Evolutionary conservation across 2,888 invertebrate species (phyloP).

Genomic region (Lamellibrachia satsuma): DNA sequence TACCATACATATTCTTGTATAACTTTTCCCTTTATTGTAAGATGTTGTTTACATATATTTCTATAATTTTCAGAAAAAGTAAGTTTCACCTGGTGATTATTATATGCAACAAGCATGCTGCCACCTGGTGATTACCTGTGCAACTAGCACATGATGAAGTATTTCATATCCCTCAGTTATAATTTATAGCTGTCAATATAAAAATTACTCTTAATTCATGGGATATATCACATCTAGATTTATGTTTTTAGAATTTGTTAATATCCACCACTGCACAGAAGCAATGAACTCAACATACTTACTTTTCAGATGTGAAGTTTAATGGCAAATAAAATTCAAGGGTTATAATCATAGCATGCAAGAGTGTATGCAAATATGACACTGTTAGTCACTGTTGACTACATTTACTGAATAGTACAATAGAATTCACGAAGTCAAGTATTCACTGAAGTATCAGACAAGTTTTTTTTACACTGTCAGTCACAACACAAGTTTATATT

Average conservation of each 20-base stretch:
- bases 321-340: neutral
- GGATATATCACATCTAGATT: neutral
- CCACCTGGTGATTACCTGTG: neutral
- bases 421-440: neutral
- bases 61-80: neutral
- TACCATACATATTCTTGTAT: neutral
- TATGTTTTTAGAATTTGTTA: neutral
- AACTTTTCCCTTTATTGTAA: neutral
- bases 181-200: neutral
- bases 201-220: neutral
- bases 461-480: neutral
- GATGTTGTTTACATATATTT: neutral
- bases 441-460: neutral
- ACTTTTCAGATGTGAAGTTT: neutral
- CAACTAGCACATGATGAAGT: neutral
- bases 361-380: neutral
- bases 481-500: neutral
- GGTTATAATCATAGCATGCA: neutral
- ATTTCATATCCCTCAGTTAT: neutral
- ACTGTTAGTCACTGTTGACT: neutral
- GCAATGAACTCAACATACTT: constrained; percentile 5
- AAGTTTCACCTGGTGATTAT: neutral
- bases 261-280: neutral
- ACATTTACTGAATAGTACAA: neutral
- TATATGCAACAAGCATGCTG: neutral